Evolutionary conservation across 2,113 vertebrate genomes (phyloP).

Genomic region (Lepidothrix coronata): DNA sequence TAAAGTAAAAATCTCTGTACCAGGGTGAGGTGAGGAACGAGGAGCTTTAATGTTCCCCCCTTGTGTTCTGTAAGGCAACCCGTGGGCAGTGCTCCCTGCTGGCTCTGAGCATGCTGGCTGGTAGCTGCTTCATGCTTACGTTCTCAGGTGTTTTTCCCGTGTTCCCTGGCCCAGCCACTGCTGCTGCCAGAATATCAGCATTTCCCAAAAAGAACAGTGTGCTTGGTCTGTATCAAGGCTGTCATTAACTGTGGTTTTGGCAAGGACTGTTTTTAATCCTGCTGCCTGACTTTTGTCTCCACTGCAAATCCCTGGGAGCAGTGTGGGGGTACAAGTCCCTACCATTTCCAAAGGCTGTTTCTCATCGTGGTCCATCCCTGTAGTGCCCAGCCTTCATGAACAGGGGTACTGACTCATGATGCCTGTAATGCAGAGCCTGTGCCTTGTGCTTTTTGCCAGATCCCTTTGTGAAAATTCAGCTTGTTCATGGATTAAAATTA

Average conservation of each 20-base stretch:
- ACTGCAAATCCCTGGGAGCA: not conserved
- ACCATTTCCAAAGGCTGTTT: not conserved
- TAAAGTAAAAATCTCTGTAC: not conserved
- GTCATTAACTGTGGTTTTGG: not conserved
- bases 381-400: rapidly evolving
- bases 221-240: not conserved
- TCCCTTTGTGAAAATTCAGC: slow-evolving; percentile 90
- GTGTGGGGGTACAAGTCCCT: rapidly evolving
- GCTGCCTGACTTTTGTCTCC: not conserved
- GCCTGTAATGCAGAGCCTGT: not conserved
- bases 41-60: not conserved
- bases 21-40: not conserved
- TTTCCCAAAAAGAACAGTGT: not conserved
- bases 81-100: not conserved
- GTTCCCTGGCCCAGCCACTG: not conserved
- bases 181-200: not conserved
- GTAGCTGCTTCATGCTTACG: rapidly evolving
- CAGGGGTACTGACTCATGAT: rapidly evolving
- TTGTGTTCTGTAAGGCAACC: not conserved
- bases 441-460: slow-evolving; percentile 70
- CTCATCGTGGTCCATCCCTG: not conserved
- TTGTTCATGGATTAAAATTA: slow-evolving; percentile 87
- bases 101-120: not conserved
- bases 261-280: not conserved
- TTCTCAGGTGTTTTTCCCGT: not conserved